These are phyloP conservation scores for Leucoraja ocellata DNA, from an alignment of 2,797 vertebrate species.

Conservation along the genomic window DNA sequence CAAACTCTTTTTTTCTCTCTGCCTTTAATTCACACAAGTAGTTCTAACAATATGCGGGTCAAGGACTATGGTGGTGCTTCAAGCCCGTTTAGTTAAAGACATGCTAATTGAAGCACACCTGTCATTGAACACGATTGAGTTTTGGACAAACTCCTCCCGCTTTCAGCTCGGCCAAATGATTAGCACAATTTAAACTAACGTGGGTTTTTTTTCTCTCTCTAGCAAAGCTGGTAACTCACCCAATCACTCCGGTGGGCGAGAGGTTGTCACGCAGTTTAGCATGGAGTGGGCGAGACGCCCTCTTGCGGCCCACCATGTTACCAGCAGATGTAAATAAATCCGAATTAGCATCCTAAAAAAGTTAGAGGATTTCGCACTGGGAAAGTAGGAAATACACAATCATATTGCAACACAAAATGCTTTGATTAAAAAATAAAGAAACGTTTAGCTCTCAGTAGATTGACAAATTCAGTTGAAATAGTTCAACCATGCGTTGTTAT, in stretches of 20 bases:
- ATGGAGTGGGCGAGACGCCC: not conserved
- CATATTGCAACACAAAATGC: not conserved
- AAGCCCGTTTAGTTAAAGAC: constrained; percentile 13
- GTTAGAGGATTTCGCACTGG: not conserved
- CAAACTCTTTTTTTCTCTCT: not conserved
- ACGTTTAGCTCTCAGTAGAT: not conserved
- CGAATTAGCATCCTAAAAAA: not conserved
- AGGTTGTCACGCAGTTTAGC: not conserved
- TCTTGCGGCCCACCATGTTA: not conserved
- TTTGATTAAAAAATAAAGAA: not conserved
- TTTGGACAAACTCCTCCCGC: not conserved
- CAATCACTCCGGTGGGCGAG: not conserved
- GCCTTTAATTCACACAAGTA: constrained; percentile 27
- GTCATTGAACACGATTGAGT: constrained; percentile 22
- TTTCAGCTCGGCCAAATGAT: not conserved
- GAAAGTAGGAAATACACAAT: no score
- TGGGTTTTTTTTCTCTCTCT: not conserved
- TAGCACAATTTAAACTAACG: constrained; percentile 26
- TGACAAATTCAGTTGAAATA: no score
- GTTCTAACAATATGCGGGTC: not conserved
- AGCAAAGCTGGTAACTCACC: not conserved
- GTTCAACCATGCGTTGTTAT: not conserved
- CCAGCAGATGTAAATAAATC: not conserved
- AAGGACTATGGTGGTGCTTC: constrained; percentile 15
- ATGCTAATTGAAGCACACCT: constrained; percentile 1